Evolutionary conservation across 2,797 vertebrate species (phyloP), one percentile per base, ranked within the genome.

Genomic region (Coluber constrictor): DNA sequence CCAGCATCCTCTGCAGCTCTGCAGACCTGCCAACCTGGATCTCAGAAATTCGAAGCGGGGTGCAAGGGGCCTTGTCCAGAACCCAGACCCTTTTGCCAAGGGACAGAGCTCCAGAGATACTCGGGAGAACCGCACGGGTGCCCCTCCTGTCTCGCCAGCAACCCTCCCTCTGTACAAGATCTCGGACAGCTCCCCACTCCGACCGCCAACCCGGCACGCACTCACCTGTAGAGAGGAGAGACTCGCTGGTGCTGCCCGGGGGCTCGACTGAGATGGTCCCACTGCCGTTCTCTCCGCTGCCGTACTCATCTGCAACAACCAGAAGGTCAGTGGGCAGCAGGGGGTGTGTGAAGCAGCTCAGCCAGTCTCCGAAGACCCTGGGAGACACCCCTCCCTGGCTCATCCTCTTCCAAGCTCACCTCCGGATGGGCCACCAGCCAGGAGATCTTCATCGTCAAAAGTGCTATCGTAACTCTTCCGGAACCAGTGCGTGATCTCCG

Each of bases 381-480:
- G 20, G 60, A 25, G 25, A 27, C 55, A 3, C 3, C 55, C 55
- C 5, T 43, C 20, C 9, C 74, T 1, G 9, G 37, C 74, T 47
- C 74, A 23, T 23, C 37, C 9, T 5, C 20, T 2, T 23, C 37
- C 37, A 4, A 3, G 37, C 93, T 95, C 88, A 98, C 97, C 98
- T 91, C 97, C 97, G 0, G 98, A 98, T 0, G 95, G 95, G n/a
- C 96, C 96, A 0, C 97, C 97, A 0, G 97, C 97, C 95, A 98
- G 91, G 92, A 98, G 93, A 94, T 98, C 98, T 93, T 98, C 98
- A 0, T 98, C 98, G 0, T 98, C 98, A 0, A 97, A 98, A 87
- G 97, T 96, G 57, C 97, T 97, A 0, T 94, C 91, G 12, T 97
- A 95, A 87, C 90, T 95, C 94, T 96, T 96, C 89, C 93, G 94